Evolutionary conservation across 2,888 invertebrate species (phyloP).

Genomic region (Tetramorium bicarinatum): DNA sequence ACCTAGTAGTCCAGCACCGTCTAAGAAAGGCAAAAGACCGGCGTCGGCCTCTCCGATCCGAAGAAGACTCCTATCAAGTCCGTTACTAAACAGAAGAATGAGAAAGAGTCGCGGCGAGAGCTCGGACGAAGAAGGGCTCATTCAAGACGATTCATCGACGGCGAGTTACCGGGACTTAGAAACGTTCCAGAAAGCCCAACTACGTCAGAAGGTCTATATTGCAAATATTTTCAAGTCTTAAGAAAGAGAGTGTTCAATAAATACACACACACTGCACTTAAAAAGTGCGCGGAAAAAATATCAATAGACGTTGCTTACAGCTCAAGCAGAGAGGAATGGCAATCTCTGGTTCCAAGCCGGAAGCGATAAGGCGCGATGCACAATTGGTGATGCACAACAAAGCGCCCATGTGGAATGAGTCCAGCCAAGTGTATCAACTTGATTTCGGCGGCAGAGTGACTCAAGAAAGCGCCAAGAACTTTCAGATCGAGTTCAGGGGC

Average conservation of each 20-base stretch:
- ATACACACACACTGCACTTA: neutral
- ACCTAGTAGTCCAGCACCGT: constrained; percentile 91
- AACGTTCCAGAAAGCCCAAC: constrained; percentile 96
- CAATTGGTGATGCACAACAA: constrained; percentile 98
- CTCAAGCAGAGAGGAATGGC: constrained; percentile 88
- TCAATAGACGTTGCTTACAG: constrained; percentile 85
- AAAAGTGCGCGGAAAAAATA: neutral
- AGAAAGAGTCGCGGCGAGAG: constrained; percentile 93
- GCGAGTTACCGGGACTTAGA: constrained; percentile 95
- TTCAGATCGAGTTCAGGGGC: constrained; percentile 98
- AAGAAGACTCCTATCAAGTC: constrained; percentile 93
- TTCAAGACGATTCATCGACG: constrained; percentile 86
- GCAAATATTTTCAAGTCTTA: neutral
- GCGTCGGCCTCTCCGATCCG: constrained; percentile 94
- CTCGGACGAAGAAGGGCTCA: constrained; percentile 92
- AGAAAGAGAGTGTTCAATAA: neutral
- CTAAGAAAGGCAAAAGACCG: constrained; percentile 91
- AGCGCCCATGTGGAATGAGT: constrained; percentile 99
- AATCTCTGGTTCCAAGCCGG: constrained; percentile 79
- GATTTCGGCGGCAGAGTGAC: constrained; percentile 99
- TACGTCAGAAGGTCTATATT: constrained; percentile 93
- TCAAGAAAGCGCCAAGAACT: constrained; percentile 99
- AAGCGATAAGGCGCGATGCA: constrained; percentile 87
- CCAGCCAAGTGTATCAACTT: constrained; percentile 99
- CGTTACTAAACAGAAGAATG: constrained; percentile 92